Evolutionary conservation across 2,113 vertebrate genomes (phyloP).

Genomic region (Panthera leo): DNA sequence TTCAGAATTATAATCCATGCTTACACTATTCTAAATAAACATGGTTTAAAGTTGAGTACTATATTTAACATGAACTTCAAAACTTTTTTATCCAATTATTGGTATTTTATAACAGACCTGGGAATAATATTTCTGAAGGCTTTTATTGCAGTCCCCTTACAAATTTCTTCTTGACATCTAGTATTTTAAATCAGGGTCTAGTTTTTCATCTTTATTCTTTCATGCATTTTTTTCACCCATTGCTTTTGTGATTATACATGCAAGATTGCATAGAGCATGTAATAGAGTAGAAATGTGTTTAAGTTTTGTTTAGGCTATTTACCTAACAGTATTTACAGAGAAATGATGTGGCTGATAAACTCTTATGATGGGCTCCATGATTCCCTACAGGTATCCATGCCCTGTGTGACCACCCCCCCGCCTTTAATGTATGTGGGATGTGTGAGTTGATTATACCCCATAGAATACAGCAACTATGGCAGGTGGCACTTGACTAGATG

Average conservation of each 20-base stretch:
- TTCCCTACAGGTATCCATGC: background rate
- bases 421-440: background rate
- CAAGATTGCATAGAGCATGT: background rate
- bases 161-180: background rate
- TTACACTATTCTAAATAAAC: background rate
- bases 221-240: background rate
- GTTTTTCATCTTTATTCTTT: background rate
- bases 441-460: background rate
- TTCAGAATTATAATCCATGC: background rate
- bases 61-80: background rate
- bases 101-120: background rate
- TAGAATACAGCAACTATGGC: background rate
- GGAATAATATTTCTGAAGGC: background rate
- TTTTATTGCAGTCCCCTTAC: background rate
- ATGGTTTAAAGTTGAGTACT: background rate
- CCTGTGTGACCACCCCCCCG: background rate
- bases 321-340: background rate
- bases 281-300: background rate
- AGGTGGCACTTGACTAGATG: background rate
- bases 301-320: background rate
- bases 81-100: background rate
- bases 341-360: no score
- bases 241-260: background rate
- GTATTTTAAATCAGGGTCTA: background rate
- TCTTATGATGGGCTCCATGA: rapidly evolving